Conservation (phyloP, 2,888 invertebrate genomes). For the Aphidoletes aphidimyza region DNA sequence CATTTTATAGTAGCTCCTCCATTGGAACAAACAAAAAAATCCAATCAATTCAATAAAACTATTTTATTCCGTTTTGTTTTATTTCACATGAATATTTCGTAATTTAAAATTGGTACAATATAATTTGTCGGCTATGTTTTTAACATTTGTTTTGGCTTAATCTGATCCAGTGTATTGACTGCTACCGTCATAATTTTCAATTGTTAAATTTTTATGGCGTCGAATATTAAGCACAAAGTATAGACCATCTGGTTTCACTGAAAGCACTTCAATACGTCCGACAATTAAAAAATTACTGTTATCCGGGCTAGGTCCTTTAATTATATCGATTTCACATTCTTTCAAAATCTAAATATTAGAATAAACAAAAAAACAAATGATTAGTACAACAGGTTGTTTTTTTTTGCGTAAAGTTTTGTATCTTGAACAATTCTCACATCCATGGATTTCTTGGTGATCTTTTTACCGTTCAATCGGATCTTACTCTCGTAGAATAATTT, state of each 20-base stretch:
- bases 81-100: conserved; percentile 61
- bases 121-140: no score
- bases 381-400: background rate
- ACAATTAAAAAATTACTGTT: conserved; percentile 78
- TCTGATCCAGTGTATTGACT: conserved; percentile 59
- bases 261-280: conserved; percentile 75
- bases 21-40: background rate
- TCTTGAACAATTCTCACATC: no score
- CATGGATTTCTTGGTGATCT: conserved; percentile 71
- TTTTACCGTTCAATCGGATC: conserved; percentile 82
- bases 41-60: background rate
- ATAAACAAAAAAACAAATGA: background rate
- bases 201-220: conserved; percentile 75
- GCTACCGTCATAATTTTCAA: conserved; percentile 75
- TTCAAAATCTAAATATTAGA: background rate
- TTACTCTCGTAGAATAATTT: conserved; percentile 82
- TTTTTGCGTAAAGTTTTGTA: no score
- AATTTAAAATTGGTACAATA: no score
- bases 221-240: conserved; percentile 70
- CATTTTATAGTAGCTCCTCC: background rate
- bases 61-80: background rate
- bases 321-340: conserved; percentile 83
- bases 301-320: conserved; percentile 73
- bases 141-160: no score
- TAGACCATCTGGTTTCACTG: conserved; percentile 58